phyloP scores from a whole-genome alignment of 2,888 invertebrate species.

The Polydesmus complanatus region DNA sequence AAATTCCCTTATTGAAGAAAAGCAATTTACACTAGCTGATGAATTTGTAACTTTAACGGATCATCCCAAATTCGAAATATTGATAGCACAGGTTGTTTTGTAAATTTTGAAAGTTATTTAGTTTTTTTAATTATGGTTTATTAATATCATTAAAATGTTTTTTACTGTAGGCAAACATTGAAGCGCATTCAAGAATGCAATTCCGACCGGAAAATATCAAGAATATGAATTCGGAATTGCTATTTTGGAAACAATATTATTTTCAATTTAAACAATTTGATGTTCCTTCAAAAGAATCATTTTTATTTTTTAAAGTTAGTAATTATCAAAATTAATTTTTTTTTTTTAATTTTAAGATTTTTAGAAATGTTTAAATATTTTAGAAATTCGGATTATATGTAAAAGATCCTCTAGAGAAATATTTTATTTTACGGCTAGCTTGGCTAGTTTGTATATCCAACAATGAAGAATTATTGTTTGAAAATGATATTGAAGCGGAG shows the following conservation, averaged over 20 bases:
- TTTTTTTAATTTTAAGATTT: no score
- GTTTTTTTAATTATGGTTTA: background rate
- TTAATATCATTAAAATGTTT: background rate
- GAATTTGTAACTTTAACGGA: background rate
- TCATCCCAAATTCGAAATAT: background rate
- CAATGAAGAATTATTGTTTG: background rate
- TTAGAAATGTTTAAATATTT: background rate
- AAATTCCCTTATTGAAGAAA: background rate
- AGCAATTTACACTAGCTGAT: conserved; percentile 1
- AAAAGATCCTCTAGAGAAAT: conserved; percentile 1
- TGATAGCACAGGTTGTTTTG: conserved; percentile 2
- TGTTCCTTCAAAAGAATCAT: background rate
- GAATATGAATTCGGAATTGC: background rate
- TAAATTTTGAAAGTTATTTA: conserved; percentile 6
- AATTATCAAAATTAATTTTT: background rate
- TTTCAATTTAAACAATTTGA: background rate
- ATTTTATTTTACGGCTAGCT: conserved; percentile 6
- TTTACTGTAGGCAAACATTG: background rate
- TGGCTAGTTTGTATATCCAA: background rate
- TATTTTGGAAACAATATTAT: background rate
- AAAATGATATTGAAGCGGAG: conserved; percentile 3
- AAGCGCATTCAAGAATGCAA: background rate
- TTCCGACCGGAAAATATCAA: background rate
- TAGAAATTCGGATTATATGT: conserved; percentile 9
- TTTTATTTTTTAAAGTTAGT: background rate